phyloP scores from a whole-genome alignment of 2,888 invertebrate species.

The Atethmia centrago region DNA sequence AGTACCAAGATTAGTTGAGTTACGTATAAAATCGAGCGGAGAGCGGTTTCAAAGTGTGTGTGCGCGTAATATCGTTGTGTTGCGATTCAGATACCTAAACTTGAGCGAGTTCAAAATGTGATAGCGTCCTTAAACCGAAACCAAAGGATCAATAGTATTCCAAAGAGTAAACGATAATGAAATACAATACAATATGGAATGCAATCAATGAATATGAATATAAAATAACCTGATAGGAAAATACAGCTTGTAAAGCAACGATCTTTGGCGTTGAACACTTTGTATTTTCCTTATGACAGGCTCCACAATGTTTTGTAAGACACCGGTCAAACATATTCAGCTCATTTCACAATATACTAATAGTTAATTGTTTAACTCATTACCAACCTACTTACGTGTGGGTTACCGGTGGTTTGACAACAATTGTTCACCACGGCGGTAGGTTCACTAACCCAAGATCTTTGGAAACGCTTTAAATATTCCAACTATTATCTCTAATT shows the following conservation, averaged over 20 bases:
- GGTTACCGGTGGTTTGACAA: slow-evolving; percentile 68
- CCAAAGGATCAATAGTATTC: background rate
- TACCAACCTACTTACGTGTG: slow-evolving; percentile 67
- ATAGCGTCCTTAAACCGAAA: too few species aligned
- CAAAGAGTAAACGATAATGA: background rate
- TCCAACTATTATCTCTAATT: slow-evolving; percentile 53
- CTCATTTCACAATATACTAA: slow-evolving; percentile 55
- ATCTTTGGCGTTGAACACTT: background rate
- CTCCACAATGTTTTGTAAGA: slow-evolving; percentile 30
- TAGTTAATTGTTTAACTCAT: slow-evolving; percentile 71
- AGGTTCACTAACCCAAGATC: slow-evolving; percentile 74
- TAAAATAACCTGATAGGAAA: background rate
- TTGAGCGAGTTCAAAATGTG: too few species aligned
- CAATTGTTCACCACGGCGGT: slow-evolving; percentile 67
- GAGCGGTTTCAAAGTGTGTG: too few species aligned
- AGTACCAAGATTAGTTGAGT: too few species aligned
- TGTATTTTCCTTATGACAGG: background rate
- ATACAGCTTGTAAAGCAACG: background rate
- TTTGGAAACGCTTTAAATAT: slow-evolving; percentile 66
- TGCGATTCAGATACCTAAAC: too few species aligned
- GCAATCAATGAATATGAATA: background rate
- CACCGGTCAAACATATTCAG: slow-evolving; percentile 47
- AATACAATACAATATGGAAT: background rate
- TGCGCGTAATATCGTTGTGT: too few species aligned
- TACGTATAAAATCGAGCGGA: too few species aligned